Evolutionary conservation across 1,140 invertebrate species (phyloP).

Genomic region (Eurosta solidaginis): DNA sequence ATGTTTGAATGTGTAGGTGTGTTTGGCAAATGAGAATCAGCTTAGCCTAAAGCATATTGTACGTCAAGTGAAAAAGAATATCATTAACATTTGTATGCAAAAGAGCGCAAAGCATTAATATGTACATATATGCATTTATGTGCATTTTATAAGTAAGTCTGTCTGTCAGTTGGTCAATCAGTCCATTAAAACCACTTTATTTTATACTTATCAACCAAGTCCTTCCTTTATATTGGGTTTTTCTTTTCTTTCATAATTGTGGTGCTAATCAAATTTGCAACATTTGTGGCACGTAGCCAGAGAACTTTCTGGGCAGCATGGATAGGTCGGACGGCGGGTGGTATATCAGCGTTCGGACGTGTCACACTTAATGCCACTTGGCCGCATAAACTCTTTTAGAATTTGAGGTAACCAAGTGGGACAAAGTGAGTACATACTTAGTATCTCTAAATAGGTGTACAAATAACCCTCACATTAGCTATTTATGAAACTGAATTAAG

Average conservation of each 20-base stretch:
- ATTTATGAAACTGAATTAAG: too few species aligned
- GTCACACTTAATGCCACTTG: conserved; percentile 56
- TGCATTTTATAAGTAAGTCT: not conserved
- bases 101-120: too few species aligned
- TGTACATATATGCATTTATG: not conserved
- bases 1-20: not conserved
- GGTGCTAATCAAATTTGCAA: not conserved
- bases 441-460: too few species aligned
- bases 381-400: conserved; percentile 41
- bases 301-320: not conserved
- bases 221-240: not conserved
- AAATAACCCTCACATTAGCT: too few species aligned
- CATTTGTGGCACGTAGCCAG: conserved; percentile 31
- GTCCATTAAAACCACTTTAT: not conserved
- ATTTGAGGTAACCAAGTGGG: not conserved
- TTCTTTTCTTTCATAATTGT: not conserved
- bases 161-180: not conserved
- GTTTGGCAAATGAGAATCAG: too few species aligned
- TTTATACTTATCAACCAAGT: not conserved
- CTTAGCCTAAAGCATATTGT: too few species aligned
- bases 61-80: too few species aligned
- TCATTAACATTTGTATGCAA: too few species aligned
- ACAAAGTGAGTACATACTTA: not conserved
- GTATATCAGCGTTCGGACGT: conserved; percentile 33
- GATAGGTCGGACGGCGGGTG: not conserved